Evolutionary conservation across 1,140 invertebrate species (phyloP).

Genomic region (Drosophila tropicalis): DNA sequence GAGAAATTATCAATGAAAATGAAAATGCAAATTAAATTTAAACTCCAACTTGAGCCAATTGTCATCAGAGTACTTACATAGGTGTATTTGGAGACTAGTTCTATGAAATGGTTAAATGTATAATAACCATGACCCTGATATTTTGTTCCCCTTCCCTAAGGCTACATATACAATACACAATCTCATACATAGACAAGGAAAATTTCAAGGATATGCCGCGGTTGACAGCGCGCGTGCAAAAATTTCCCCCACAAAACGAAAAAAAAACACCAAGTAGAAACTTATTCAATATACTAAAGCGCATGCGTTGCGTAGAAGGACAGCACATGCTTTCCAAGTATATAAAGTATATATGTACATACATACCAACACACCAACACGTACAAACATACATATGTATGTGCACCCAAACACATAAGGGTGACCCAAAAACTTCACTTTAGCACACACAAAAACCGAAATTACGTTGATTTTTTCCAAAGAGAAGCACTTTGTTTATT

Average conservation of each 20-base stretch:
- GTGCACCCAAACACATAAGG: no score
- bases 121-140: conserved; percentile 82
- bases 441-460: no score
- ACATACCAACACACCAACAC: conserved; percentile 1
- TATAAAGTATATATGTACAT: no score
- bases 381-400: conserved; percentile 28
- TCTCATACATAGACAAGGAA: conserved; percentile 30
- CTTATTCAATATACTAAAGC: conserved; percentile 13
- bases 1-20: conserved; percentile 55
- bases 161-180: conserved; percentile 15
- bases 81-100: conserved; percentile 63
- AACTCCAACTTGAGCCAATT: neutral
- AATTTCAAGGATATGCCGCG: conserved; percentile 75
- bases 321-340: conserved; percentile 25
- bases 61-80: neutral
- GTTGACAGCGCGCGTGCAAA: conserved; percentile 64
- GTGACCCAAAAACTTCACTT: no score
- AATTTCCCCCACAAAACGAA: conserved; percentile 75
- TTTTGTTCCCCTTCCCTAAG: conserved; percentile 53
- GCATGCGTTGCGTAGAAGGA: conserved; percentile 49
- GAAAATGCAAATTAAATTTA: conserved; percentile 3
- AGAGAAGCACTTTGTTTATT: no score
- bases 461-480: no score
- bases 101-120: conserved; percentile 73
- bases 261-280: conserved; percentile 18